These are phyloP conservation scores for Chiridota heheva DNA, from an alignment of 35 echinoderm and acorn worm species.

Conservation along the genomic window DNA sequence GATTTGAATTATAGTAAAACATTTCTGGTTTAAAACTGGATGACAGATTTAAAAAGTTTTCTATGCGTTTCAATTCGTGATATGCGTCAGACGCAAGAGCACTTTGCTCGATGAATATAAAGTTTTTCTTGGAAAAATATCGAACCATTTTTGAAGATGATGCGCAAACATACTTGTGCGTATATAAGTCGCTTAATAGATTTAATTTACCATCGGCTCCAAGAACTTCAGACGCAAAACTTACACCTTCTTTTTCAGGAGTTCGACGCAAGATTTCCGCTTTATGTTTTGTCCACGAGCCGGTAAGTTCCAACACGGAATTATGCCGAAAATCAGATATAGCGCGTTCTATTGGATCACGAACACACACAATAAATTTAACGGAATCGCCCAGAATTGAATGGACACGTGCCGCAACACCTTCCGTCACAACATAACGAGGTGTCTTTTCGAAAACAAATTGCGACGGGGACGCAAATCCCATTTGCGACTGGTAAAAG, in stretches of 20 bases:
- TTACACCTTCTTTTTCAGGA: constrained; percentile 2
- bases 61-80: constrained; percentile 29
- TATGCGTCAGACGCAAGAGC: constrained; percentile 12
- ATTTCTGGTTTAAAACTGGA: constrained; percentile 15
- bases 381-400: constrained; percentile 22
- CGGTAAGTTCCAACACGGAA: constrained; percentile 1
- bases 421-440: constrained; percentile 42
- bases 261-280: background rate
- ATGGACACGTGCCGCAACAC: constrained; percentile 1
- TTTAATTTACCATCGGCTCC: constrained; percentile 25
- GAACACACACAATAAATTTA: constrained; percentile 52
- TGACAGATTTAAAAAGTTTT: constrained; percentile 22
- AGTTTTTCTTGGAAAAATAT: constrained; percentile 7
- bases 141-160: constrained; percentile 53
- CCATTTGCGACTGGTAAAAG: constrained; percentile 54
- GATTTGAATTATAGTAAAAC: constrained; percentile 24
- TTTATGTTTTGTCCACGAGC: background rate
- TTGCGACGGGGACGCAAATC: constrained; percentile 23
- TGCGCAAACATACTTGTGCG: constrained; percentile 32
- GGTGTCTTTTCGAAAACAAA: constrained; percentile 57
- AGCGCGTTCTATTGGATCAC: constrained; percentile 52
- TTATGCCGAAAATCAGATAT: constrained; percentile 64
- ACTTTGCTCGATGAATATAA: constrained; percentile 27
- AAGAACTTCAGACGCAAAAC: constrained; percentile 1
- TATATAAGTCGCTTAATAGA: background rate